Conservation (phyloP, 2,888 invertebrate species). For the Steinernema carpocapsae region DNA sequence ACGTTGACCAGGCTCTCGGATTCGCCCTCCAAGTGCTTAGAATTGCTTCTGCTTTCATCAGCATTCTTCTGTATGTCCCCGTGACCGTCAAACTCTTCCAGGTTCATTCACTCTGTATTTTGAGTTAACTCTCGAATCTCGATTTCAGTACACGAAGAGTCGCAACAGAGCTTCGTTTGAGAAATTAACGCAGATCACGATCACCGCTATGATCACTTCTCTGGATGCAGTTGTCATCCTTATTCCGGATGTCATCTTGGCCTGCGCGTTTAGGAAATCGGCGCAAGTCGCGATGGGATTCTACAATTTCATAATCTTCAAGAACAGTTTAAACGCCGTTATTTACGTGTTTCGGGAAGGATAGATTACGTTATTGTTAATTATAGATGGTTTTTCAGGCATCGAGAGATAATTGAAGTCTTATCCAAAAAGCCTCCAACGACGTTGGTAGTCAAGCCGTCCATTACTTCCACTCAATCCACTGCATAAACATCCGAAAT, state of each 20-base stretch:
- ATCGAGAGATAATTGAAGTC: too few species aligned
- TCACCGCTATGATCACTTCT: background rate
- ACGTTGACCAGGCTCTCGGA: background rate
- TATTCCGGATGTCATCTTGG: background rate
- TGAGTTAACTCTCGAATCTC: background rate
- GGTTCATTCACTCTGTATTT: too few species aligned
- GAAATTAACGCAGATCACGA: background rate
- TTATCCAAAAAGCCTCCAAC: too few species aligned
- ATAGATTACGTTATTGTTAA: too few species aligned
- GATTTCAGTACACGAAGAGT: slow-evolving; percentile 1
- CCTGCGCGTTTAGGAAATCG: background rate
- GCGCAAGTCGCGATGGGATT: background rate
- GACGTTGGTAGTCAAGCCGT: too few species aligned
- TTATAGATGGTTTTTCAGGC: too few species aligned
- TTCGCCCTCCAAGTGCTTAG: background rate
- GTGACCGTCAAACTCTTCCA: slow-evolving; percentile 5
- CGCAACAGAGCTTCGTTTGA: too few species aligned
- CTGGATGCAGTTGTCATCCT: background rate
- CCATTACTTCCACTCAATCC: too few species aligned
- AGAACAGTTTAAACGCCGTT: background rate
- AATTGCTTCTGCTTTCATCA: background rate
- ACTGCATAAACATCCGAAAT: too few species aligned
- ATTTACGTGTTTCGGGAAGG: background rate
- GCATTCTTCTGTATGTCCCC: slow-evolving; percentile 4
- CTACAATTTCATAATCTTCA: background rate